phyloP scores from a whole-genome alignment of 2,888 invertebrate species.

The Callinectes sapidus region DNA sequence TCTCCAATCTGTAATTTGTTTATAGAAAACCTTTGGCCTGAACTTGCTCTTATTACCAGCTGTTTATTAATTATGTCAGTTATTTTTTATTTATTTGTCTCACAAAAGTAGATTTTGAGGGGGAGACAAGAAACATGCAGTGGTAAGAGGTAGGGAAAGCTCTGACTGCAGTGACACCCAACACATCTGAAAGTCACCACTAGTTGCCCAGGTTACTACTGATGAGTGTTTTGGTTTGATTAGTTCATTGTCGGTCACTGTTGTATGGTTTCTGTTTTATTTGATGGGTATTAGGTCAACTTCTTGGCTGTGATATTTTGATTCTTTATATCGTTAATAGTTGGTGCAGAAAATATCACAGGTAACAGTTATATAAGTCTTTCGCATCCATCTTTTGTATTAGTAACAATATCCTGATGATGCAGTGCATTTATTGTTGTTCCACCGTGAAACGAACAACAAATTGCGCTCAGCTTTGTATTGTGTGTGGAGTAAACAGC shows the following conservation, averaged over 20 bases:
- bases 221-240: not conserved
- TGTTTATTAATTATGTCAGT: not conserved
- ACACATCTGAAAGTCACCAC: not conserved
- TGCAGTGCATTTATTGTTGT: not conserved
- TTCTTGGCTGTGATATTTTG: not conserved
- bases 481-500: not conserved
- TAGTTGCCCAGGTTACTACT: not conserved
- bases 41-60: not conserved
- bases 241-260: not conserved
- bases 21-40: not conserved
- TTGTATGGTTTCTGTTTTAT: not conserved
- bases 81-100: not conserved
- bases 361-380: too few species aligned
- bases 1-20: not conserved
- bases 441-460: not conserved
- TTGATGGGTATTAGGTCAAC: not conserved
- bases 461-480: not conserved
- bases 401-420: not conserved
- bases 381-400: not conserved
- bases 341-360: not conserved
- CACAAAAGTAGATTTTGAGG: not conserved
- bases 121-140: not conserved
- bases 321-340: not conserved
- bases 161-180: not conserved
- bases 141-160: not conserved